These are phyloP conservation scores for Eristalis intricaria DNA, from an alignment of 2,888 invertebrate genomes.

Conservation along the genomic window DNA sequence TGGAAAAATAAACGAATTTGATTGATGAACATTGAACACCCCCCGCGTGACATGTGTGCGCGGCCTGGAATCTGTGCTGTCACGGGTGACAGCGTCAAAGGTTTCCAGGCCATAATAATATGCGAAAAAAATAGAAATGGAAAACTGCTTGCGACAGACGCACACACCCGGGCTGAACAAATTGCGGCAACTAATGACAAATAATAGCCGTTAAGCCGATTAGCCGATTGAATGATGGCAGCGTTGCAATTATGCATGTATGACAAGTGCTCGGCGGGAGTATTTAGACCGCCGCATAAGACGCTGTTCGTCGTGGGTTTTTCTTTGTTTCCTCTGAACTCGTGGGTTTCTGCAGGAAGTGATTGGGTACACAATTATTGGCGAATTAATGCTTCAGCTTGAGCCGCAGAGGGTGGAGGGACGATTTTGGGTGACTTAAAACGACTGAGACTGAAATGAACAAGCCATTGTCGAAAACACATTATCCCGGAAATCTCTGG, in stretches of 20 bases:
- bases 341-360: not conserved
- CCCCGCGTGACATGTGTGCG: not conserved
- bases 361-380: not conserved
- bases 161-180: not conserved
- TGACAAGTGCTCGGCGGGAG: constrained; percentile 2
- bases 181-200: not conserved
- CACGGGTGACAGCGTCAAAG: constrained; percentile 35
- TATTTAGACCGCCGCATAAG: not conserved
- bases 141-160: constrained; percentile 14
- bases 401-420: no score
- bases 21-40: constrained; percentile 17
- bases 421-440: not conserved
- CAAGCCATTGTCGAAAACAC: no score
- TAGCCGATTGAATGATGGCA: constrained; percentile 29
- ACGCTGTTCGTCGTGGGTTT: no score
- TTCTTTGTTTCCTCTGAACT: not conserved
- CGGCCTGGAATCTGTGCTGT: not conserved
- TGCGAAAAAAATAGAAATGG: not conserved
- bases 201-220: constrained; percentile 40
- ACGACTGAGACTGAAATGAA: not conserved
- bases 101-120: constrained; percentile 39
- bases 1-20: constrained; percentile 10
- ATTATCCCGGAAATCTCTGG: no score
- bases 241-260: constrained; percentile 10
- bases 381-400: no score